Base-by-base conservation (phyloP, 1,140 invertebrate genomes). In the Formica exsecta region DNA sequence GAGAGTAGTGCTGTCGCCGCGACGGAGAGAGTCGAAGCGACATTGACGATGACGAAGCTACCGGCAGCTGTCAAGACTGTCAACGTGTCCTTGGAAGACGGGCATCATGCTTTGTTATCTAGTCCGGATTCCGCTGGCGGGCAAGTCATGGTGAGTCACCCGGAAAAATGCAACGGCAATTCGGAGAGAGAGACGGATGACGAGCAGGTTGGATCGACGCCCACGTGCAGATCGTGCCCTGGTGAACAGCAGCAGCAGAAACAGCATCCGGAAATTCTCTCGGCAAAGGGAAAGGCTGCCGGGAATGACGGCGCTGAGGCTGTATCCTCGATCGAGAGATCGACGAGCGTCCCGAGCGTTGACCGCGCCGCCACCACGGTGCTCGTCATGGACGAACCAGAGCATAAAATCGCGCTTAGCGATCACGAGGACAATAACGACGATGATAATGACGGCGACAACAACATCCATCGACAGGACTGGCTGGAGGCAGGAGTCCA, bases 401-500 rank as follows among this genome's bases (percentile, higher is more conserved):
- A 92, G 71, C 86, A 86, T 74, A 92, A 92, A 89, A 84, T 85
- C 32, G 71, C 83, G 3, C 86, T 77, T 8, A 87, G 91, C 38
- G 75, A 80, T 11, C 73, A 80, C 11, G 59, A 59, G 1, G 92
- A 92, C 41, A 92, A 77, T 36, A 68, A 81, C 36, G 90, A 92
- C 41, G 48, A 51, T 19, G 73, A 91, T 8, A 64, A 92, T 54
- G 91, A 93, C 38, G 94, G 93, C 80, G 85, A 92, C n/a, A 81
- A 92, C 66, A 95, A 95, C 73, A 95, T 95, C 51, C 91, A 93
- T 41, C 93, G 93, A 41, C 93, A 94, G 84, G 94, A 95, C 59
- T 95, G 95, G 95, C 90, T 95, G 8, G 95, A 95, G 59, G 94
- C 94, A 44, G 95, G 94, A 13, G 88, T 95, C 25, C 92, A 89